Evolutionary conservation across 1,140 invertebrate species (phyloP).

Genomic region (Heliconius congener): DNA sequence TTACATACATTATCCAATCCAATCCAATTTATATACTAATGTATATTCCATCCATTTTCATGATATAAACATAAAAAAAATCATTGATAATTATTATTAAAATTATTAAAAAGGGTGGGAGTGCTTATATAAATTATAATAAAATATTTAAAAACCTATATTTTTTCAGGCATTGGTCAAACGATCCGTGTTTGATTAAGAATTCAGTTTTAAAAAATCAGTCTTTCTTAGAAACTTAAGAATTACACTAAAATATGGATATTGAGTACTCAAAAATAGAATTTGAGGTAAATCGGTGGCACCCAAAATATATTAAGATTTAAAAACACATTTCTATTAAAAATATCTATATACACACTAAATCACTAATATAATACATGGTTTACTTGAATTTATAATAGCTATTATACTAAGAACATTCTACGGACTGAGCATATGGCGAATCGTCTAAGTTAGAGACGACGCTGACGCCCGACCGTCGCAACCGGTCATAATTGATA

Average conservation of each 20-base stretch:
- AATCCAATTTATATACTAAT: too few species aligned
- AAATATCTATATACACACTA: not conserved
- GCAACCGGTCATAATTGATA: constrained; percentile 69
- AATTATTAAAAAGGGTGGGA: not conserved
- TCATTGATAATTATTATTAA: not conserved
- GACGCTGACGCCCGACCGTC: constrained; percentile 63
- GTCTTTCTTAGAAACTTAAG: not conserved
- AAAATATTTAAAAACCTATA: not conserved
- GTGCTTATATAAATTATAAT: not conserved
- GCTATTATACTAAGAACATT: constrained; percentile 52
- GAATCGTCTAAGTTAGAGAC: constrained; percentile 67
- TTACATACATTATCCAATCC: too few species aligned
- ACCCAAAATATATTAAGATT: not conserved
- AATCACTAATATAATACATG: not conserved
- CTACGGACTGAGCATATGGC: constrained; percentile 66
- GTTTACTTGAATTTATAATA: constrained; percentile 6
- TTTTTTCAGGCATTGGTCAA: not conserved
- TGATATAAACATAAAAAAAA: not conserved
- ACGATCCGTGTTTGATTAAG: not conserved
- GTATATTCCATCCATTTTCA: not conserved
- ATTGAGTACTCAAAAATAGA: not conserved
- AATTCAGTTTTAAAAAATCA: not conserved
- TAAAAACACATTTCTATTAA: not conserved
- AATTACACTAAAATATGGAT: not conserved
- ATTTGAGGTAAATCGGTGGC: constrained; percentile 9